Evolutionary conservation across 92 coral and sea anemone species (phyloP).

Genomic region (Meandrina meandrites): DNA sequence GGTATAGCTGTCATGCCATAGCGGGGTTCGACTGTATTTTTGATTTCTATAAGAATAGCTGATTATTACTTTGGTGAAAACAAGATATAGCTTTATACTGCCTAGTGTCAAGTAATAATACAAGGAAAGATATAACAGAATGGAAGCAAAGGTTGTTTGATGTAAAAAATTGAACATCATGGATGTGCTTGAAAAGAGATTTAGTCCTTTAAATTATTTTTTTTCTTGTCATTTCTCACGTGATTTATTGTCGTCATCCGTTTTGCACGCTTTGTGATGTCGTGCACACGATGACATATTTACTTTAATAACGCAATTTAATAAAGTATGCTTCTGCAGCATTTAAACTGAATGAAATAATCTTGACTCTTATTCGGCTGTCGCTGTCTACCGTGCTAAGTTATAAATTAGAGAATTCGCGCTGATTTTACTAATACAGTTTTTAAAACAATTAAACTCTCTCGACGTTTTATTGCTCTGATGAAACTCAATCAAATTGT

Average conservation of each 20-base stretch:
- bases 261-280: not conserved
- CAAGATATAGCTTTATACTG: not conserved
- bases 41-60: not conserved
- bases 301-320: not conserved
- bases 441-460: not conserved
- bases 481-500: not conserved
- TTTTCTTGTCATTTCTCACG: not conserved
- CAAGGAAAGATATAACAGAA: no score
- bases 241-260: not conserved
- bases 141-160: no score
- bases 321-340: not conserved
- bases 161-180: no score
- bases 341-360: not conserved
- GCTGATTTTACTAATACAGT: not conserved
- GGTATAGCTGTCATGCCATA: no score
- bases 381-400: not conserved
- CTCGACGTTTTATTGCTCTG: not conserved
- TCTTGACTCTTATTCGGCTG: no score
- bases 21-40: not conserved
- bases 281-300: not conserved
- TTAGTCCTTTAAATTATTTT: no score
- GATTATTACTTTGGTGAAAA: no score
- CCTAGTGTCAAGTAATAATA: no score
- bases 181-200: no score
- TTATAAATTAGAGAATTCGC: not conserved